Evolutionary conservation across 1,140 invertebrate species (phyloP).

Genomic region (Danaus melanippus): DNA sequence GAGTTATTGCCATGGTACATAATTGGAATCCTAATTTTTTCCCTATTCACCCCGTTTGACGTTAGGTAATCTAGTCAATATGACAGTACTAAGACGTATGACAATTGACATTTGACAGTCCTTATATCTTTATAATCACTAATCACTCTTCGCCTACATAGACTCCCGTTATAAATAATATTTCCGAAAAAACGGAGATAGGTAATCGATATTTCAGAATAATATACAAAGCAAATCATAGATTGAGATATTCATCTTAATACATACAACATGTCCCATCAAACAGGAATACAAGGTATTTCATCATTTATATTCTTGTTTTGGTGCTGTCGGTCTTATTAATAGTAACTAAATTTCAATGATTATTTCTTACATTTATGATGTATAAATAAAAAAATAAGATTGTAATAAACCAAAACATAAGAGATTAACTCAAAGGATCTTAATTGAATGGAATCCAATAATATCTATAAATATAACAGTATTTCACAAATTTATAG

Average conservation of each 20-base stretch:
- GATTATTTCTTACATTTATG: too few relatives aligned
- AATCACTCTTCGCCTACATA: constrained; percentile 15
- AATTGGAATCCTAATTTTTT: too few relatives aligned
- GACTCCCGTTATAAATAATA: constrained; percentile 16
- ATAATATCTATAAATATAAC: too few relatives aligned
- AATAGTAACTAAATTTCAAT: constrained; percentile 1
- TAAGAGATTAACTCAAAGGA: too few relatives aligned
- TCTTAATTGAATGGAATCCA: too few relatives aligned
- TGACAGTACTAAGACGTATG: too few relatives aligned
- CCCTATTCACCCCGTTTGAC: too few relatives aligned
- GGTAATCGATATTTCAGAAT: constrained; percentile 1
- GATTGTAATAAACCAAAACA: too few relatives aligned
- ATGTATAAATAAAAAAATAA: too few relatives aligned
- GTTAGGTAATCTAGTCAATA: too few relatives aligned
- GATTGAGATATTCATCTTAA: neutral
- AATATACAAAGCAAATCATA: constrained; percentile 1
- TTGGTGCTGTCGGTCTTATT: constrained; percentile 12
- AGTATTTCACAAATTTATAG: neutral
- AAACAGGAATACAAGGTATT: constrained; percentile 64
- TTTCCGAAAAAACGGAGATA: constrained; percentile 6
- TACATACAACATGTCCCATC: constrained; percentile 55
- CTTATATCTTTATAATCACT: neutral
- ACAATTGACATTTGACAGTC: too few relatives aligned
- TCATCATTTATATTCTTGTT: neutral
- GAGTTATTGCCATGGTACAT: too few relatives aligned